Conservation (phyloP, 2,888 invertebrate species). For the Atrina japonica region DNA sequence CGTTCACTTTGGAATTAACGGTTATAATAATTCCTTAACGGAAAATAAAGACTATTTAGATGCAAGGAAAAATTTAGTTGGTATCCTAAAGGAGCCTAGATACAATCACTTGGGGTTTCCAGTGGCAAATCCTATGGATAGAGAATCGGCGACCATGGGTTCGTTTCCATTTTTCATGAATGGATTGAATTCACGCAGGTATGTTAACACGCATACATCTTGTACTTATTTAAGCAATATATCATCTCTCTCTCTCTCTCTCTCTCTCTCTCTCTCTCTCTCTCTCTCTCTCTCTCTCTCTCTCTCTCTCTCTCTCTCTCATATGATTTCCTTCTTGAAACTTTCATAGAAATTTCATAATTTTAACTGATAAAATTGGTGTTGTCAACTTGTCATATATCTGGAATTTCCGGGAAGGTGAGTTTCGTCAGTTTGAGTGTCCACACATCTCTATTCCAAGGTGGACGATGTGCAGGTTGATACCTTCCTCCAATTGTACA, state of each 20-base stretch:
- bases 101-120: conserved; percentile 38
- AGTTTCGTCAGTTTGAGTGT: too few species aligned
- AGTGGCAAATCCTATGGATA: conserved; percentile 21
- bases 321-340: background rate
- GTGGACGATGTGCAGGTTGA: too few species aligned
- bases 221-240: too few species aligned
- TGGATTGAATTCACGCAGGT: conserved; percentile 40
- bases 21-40: conserved; percentile 9
- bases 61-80: conserved; percentile 43
- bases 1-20: conserved; percentile 16
- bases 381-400: too few species aligned
- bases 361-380: too few species aligned
- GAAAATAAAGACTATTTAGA: conserved; percentile 40
- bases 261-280: background rate
- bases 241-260: background rate
- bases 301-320: background rate
- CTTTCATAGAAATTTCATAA: too few species aligned
- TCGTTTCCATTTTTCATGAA: conserved; percentile 40
- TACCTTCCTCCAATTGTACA: too few species aligned
- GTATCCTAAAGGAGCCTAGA: conserved; percentile 41
- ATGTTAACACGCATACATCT: background rate
- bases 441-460: too few species aligned
- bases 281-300: background rate
- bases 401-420: too few species aligned
- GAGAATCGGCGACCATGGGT: conserved; percentile 11